Percentiles rank a stretch among this genome's conserved stretches.
Evolutionary conservation across 1,140 invertebrate species (phyloP).

Genomic region (Drosophila kurseongensis): DNA sequence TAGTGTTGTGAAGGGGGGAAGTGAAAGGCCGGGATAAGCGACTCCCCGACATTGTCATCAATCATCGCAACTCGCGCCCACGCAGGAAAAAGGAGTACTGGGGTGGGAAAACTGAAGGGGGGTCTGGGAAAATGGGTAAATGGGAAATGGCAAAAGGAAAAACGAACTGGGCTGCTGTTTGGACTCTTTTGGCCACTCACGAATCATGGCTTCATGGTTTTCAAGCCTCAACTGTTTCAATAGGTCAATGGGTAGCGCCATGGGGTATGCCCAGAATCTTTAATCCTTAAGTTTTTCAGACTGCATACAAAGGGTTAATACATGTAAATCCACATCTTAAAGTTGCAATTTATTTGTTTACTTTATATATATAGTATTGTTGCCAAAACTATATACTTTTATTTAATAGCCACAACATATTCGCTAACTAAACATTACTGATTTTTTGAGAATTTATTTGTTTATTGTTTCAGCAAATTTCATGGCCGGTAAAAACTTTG

Average conservation of each 20-base stretch:
- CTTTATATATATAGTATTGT: no score
- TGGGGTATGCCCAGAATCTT: background rate
- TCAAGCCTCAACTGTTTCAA: slow-evolving; percentile 37
- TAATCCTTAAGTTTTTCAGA: background rate
- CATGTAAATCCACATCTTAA: background rate
- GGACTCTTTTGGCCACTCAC: slow-evolving; percentile 29
- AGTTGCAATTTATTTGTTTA: background rate
- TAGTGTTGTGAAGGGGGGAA: background rate
- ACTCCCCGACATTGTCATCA: slow-evolving; percentile 52
- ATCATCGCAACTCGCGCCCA: slow-evolving; percentile 56
- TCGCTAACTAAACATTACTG: no score
- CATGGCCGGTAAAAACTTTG: no score
- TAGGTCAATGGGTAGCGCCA: slow-evolving; percentile 21
- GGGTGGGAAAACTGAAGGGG: slow-evolving; percentile 10
- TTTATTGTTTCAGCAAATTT: no score
- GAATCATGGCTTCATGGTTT: slow-evolving; percentile 35
- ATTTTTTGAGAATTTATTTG: no score
- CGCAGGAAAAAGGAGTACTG: slow-evolving; percentile 28
- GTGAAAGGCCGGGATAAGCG: slow-evolving; percentile 42
- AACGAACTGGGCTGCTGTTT: slow-evolving; percentile 21
- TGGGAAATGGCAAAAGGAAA: slow-evolving; percentile 1
- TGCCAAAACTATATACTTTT: no score
- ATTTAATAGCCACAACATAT: no score
- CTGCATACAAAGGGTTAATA: no score
- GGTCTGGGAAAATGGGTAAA: background rate